Evolutionary conservation across 2,888 invertebrate genomes (phyloP).

Genomic region (Lochmaea capreae): DNA sequence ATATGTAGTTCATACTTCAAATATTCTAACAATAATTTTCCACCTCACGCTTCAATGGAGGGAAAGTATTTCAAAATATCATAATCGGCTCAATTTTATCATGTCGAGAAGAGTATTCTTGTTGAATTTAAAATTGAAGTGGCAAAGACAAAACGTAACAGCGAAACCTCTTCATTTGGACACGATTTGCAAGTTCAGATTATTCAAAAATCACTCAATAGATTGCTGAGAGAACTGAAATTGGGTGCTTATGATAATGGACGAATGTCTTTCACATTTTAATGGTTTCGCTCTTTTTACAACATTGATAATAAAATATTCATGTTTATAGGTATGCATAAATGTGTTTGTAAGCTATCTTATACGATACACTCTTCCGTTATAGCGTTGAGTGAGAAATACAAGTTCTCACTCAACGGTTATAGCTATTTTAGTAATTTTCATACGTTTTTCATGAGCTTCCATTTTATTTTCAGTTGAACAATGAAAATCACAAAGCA

Average conservation of each 20-base stretch:
- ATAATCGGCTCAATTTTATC: background rate
- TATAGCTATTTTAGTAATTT: too few species aligned
- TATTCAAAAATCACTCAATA: background rate
- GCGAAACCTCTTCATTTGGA: background rate
- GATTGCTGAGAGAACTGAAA: background rate
- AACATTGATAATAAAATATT: background rate
- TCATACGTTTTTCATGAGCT: too few species aligned
- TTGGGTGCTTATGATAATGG: background rate
- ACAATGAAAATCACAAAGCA: too few species aligned
- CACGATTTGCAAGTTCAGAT: slow-evolving; percentile 4
- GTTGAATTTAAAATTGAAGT: background rate
- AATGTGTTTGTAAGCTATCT: background rate
- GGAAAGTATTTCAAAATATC: background rate
- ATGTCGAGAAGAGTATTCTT: background rate
- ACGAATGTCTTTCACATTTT: background rate
- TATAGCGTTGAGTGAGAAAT: too few species aligned
- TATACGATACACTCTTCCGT: background rate
- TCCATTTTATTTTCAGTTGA: too few species aligned
- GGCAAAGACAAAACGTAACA: background rate
- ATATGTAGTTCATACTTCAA: too few species aligned
- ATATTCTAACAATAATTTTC: too few species aligned
- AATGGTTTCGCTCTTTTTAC: background rate
- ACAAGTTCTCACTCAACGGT: too few species aligned
- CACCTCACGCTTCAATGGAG: background rate
- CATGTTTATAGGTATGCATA: background rate